Evolutionary conservation across 2,888 invertebrate genomes (phyloP).

Genomic region (Pardosa pseudoannulata): DNA sequence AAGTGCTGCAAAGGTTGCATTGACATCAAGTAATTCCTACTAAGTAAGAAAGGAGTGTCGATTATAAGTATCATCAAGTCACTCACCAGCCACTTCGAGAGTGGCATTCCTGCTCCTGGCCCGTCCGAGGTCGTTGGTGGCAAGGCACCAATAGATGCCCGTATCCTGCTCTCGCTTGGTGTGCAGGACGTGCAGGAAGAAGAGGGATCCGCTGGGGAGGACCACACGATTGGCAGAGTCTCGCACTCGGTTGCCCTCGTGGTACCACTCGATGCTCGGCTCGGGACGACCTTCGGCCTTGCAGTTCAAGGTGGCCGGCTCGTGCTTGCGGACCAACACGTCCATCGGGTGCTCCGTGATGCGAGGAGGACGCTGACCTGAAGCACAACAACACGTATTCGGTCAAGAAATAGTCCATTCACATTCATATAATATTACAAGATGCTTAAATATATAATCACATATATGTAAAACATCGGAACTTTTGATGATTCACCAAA

Average conservation of each 20-base stretch:
- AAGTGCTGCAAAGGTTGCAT: no score
- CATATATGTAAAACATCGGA: no score
- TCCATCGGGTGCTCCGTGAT: constrained; percentile 98
- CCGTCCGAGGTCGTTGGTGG: constrained; percentile 91
- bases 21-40: no score
- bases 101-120: constrained; percentile 95
- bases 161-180: constrained; percentile 92
- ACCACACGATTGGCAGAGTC: constrained; percentile 89
- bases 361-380: constrained; percentile 82
- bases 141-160: constrained; percentile 98
- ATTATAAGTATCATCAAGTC: no score
- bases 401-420: no score
- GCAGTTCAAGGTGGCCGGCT: constrained; percentile 97
- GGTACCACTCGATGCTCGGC: constrained; percentile 92
- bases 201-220: constrained; percentile 91
- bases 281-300: constrained; percentile 88
- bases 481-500: no score
- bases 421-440: no score
- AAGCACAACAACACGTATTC: background rate
- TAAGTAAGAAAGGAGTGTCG: no score
- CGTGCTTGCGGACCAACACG: constrained; percentile 95
- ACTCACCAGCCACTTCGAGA: constrained; percentile 93
- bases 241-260: constrained; percentile 84
- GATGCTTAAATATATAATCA: no score
- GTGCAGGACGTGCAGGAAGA: constrained; percentile 95